Base-by-base conservation (phyloP, 2,888 invertebrate species). In the Clivina fossor region DNA sequence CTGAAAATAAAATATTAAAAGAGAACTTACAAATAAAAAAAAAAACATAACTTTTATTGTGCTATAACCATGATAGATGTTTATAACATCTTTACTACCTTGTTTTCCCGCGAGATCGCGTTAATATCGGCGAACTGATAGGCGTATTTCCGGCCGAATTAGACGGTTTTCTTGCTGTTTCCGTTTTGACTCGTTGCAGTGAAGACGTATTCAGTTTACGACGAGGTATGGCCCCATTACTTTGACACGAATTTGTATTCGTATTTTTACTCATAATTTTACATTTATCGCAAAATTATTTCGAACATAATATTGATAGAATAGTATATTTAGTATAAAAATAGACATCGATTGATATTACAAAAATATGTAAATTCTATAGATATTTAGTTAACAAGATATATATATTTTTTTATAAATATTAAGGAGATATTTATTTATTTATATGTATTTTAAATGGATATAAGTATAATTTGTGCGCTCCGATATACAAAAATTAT, bases 41-140 rank as follows among this genome's bases (percentile, higher is more conserved):
- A n/a, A n/a, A n/a, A n/a, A n/a, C n/a, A n/a, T n/a, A n/a, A n/a
- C 8, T 26, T 26, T 26, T 8, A 30, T 30, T 13, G 9, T 30
- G 3, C 30, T 9, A 13, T 4, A 30, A 30, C 30, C 9, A 5
- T 26, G 5, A 13, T 30, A 2, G 11, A 13, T n/a, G n/a, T n/a
- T n/a, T n/a, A n/a, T n/a, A n/a, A n/a, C n/a, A n/a, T n/a, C n/a
- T 22, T 43, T 44, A 26, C 35, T 53, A 53, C 53, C 53, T 53
- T 19, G 35, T n/a, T 35, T 35, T 22, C 4, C 44, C 53, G 1
- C 53, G 53, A 33, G 53, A 44, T 38, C 54, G 22, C 18, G 47
- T 20, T 22, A 47, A 30, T 47, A 55, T 28, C 26, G 54, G 54
- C n/a, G 54, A 55, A n/a, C 47, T 40, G 18, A 46, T 40, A 13